Conservation (phyloP, 2,888 invertebrate species). For the Parnassius glacialis region DNA sequence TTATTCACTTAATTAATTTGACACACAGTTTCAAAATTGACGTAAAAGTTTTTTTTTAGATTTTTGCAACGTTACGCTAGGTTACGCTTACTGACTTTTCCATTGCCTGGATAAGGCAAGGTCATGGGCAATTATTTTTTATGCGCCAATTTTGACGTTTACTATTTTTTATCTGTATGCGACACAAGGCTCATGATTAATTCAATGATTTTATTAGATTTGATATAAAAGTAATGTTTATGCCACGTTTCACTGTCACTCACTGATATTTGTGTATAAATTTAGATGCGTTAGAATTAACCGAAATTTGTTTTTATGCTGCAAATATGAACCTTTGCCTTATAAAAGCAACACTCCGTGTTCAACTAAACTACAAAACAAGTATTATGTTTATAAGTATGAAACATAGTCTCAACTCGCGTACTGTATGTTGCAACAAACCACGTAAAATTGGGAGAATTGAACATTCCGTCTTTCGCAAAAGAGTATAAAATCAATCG, state of each 20-base stretch:
- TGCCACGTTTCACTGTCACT: not conserved
- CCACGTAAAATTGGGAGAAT: conserved; percentile 24
- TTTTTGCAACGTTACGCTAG: conserved; percentile 26
- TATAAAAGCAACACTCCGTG: conserved; percentile 55
- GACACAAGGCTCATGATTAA: conserved; percentile 4
- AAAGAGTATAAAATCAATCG: conserved; percentile 43
- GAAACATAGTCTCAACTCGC: conserved; percentile 62
- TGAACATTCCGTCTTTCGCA: conserved; percentile 28
- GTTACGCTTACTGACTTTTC: conserved; percentile 29
- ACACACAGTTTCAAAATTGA: conserved; percentile 8
- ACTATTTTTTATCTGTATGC: conserved; percentile 8
- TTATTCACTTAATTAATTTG: conserved; percentile 22
- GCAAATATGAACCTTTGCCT: conserved; percentile 61
- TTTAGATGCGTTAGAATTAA: not conserved
- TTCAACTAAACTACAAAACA: conserved; percentile 69
- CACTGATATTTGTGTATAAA: not conserved
- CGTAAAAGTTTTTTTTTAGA: conserved; percentile 10
- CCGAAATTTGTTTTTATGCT: conserved; percentile 26
- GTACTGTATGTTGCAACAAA: conserved; percentile 65
- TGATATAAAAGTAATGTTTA: not conserved
- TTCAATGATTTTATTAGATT: conserved; percentile 1
- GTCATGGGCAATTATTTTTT: conserved; percentile 30
- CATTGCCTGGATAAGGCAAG: conserved; percentile 32
- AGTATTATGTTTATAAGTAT: conserved; percentile 74
- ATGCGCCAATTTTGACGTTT: conserved; percentile 24